phyloP scores from a whole-genome alignment of 2,888 invertebrate species.

The Drosophila algonquin region DNA sequence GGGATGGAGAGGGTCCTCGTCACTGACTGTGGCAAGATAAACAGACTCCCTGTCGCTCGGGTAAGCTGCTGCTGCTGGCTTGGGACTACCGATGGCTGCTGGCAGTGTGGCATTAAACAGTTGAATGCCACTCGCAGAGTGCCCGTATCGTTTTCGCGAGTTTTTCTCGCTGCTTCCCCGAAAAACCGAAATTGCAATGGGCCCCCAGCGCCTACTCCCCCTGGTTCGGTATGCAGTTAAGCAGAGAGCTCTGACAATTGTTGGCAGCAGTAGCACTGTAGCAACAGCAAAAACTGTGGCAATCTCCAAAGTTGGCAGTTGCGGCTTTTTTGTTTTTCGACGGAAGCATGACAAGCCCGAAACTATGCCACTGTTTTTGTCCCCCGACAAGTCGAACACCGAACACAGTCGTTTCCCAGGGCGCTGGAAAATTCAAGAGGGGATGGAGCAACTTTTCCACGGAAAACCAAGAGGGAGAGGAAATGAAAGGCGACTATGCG shows the following conservation, averaged over 20 bases:
- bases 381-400: conserved; percentile 5
- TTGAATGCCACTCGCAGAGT: conserved; percentile 56
- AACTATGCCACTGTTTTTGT: conserved; percentile 50
- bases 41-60: conserved; percentile 65
- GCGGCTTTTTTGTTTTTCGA: conserved; percentile 32
- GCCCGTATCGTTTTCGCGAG: conserved; percentile 37
- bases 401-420: neutral
- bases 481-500: conserved; percentile 14
- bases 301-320: conserved; percentile 47
- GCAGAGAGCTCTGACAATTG: conserved; percentile 49
- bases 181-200: conserved; percentile 31
- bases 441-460: conserved; percentile 2
- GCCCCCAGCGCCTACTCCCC: neutral
- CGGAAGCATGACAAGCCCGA: conserved; percentile 42
- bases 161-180: conserved; percentile 44
- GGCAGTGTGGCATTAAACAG: conserved; percentile 57
- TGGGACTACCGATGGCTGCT: conserved; percentile 2
- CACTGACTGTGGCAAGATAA: conserved; percentile 65
- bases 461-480: conserved; percentile 11
- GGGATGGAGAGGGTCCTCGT: conserved; percentile 29
- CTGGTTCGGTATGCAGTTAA: conserved; percentile 52
- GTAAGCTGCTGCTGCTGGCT: conserved; percentile 11
- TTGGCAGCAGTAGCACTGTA: conserved; percentile 6
- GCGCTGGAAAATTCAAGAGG: conserved; percentile 23
- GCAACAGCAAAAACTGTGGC: conserved; percentile 39